Base-by-base conservation (phyloP, 2,113 vertebrate species). In the Nibea coibor region DNA sequence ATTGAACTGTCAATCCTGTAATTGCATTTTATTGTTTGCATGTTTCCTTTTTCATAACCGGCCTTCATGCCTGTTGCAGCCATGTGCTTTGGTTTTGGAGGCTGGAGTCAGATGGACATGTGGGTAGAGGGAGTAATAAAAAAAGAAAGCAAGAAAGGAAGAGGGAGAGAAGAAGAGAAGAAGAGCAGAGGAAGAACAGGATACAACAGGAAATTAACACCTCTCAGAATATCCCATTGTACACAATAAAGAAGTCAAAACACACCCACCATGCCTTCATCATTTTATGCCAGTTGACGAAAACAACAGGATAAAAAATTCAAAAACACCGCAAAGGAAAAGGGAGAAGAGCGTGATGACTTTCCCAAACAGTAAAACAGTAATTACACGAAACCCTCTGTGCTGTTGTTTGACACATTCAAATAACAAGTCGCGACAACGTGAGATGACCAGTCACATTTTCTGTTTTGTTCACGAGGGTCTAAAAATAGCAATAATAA, bases 401-500 rank as follows among this genome's bases (percentile, higher is more conserved):
- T 16, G 31, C 67, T 91, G 80, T 82, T 90, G 73, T 90, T 88
- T 82, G 82, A 85, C 84, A 78, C 76, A 78, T 75, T 31, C 68
- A 72, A 88, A 92, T 78, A 85, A 88, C 87, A 92, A 76, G 84
- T 78, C 75, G 9, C 58, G 11, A 80, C 83, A 82, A 81, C 70
- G 72, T 82, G 70, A 83, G 75, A 87, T 90, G 88, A 88, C 83
- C 68, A 75, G 87, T 94, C 87, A 88, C 75, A 54, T 87, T 68
- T 83, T 82, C 72, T 91, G 85, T 88, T 91, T 78, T 85, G 86
- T 87, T 86, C 67, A 47, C 35, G 39, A 2, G 9, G 11, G 59
- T 28, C 81, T 87, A 89, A 92, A 91, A 87, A 91, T 92, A 93
- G 85, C 67, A 20, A 54, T 75, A 79, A 86, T 90, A 89, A 92